These are phyloP conservation scores for Lepus europaeus DNA, from an alignment of 2,113 vertebrate species.

Conservation along the genomic window DNA sequence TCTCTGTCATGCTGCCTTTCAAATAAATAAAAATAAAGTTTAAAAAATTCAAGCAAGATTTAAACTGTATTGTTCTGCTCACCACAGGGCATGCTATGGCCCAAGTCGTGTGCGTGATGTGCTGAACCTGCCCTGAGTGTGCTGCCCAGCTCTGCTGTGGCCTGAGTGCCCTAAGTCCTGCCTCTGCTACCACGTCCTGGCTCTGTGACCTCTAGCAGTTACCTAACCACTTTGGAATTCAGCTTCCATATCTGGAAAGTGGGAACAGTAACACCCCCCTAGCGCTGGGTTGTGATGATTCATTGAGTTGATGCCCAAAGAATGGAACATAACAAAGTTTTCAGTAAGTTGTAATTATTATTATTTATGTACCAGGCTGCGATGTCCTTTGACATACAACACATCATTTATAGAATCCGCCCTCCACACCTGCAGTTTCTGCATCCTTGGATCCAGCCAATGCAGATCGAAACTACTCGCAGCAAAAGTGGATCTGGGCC, in stretches of 20 bases:
- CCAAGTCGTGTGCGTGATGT: no score
- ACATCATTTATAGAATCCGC: background rate
- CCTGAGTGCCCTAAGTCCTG: background rate
- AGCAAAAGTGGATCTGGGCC: background rate
- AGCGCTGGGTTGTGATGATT: background rate
- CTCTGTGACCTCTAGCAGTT: background rate
- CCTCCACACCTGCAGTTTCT: background rate
- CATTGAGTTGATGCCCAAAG: background rate
- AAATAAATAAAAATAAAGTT: no score
- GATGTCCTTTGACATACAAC: background rate
- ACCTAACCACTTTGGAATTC: background rate
- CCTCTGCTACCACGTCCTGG: background rate
- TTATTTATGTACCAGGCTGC: background rate
- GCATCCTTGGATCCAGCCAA: background rate
- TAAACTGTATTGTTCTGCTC: no score
- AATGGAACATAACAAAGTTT: background rate
- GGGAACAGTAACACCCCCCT: background rate
- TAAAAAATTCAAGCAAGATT: no score
- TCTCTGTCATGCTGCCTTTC: no score
- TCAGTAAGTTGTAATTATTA: background rate
- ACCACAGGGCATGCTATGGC: no score
- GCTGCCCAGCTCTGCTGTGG: no score
- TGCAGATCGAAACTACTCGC: background rate
- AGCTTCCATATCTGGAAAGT: slow-evolving; percentile 34
- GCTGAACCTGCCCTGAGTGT: no score